Evolutionary conservation across 2,888 invertebrate species (phyloP), one percentile per base, ranked within the genome.

Genomic region (Lasioglossum zephyrum): DNA sequence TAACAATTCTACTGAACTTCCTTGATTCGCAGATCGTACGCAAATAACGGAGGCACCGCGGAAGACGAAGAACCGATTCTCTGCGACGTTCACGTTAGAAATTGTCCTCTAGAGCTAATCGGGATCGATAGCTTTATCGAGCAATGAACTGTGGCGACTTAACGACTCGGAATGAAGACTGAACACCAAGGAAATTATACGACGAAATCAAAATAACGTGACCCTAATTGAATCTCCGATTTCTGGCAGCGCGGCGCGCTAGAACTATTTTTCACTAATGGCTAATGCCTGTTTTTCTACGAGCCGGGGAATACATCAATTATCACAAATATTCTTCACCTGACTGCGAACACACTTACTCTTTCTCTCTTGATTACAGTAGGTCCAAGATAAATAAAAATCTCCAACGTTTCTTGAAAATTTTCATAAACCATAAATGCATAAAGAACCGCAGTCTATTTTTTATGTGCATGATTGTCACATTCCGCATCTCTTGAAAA

Each of bases 81-180:
- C 76, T 95, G 95, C 92, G 89, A 92, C 79, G 88, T 91, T 84
- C 93, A 93, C 86, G 91, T 88, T 78, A 90, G 88, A 86, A 92
- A 90, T 87, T 95, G 95, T 85, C 95, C 95, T 41, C 90, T 95
- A 89, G 91, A 94, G 82, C 92, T 95, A 87, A 91, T 93, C 82
- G 92, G 92, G 49, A 88, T 95, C 82, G 88, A 93, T 81, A 90
- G 90, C 80, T 93, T 95, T 70, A 69, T 72, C 1, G 86, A 84
- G 22, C 60, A 39, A 44, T 84, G 77, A 84, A 74, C n/a, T 5
- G 26, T 18, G 41, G 9, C 60, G 60, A 2, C 16, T 73, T 6
- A 22, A 47, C 66, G 66, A 44, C 18, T 41, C 57, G 22, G 11
- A 60, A n/a, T 16, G 26, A 72, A 39, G 31, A 39, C 70, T 2